These are phyloP conservation scores for Microchirus variegatus DNA, from an alignment of 2,797 vertebrate genomes.

Conservation along the genomic window DNA sequence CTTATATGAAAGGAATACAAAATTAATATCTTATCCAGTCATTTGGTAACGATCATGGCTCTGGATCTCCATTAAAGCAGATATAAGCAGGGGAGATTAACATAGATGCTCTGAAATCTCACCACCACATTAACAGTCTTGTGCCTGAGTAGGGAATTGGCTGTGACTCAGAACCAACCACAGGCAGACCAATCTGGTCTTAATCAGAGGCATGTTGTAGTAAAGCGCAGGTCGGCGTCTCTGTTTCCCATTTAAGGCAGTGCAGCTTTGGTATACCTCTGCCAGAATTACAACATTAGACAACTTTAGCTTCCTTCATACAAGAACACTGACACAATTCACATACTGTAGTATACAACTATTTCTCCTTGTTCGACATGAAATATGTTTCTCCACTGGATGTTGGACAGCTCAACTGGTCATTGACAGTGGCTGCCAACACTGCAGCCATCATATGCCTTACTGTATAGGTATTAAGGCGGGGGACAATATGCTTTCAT, in stretches of 20 bases:
- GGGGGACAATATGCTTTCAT: too few relatives aligned
- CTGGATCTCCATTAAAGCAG: constrained; percentile 9
- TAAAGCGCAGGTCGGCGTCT: constrained; percentile 75
- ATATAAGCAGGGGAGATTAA: constrained; percentile 27
- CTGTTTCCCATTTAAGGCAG: constrained; percentile 86
- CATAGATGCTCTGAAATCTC: constrained; percentile 44
- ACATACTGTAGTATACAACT: constrained; percentile 27
- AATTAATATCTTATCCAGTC: constrained; percentile 5
- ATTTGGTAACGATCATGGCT: constrained; percentile 6
- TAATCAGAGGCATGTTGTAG: constrained; percentile 82
- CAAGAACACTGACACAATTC: constrained; percentile 68
- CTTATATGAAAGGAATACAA: constrained; percentile 11
- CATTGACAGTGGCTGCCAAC: constrained; percentile 1
- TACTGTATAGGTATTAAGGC: not conserved
- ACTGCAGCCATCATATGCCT: not conserved
- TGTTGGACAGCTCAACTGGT: constrained; percentile 12
- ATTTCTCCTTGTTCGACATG: constrained; percentile 33
- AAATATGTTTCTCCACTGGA: constrained; percentile 15
- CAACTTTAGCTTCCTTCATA: constrained; percentile 63
- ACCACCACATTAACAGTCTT: constrained; percentile 47
- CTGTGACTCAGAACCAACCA: constrained; percentile 67
- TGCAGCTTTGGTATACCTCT: constrained; percentile 66
- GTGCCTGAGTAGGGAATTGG: constrained; percentile 71
- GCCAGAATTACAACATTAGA: constrained; percentile 71
- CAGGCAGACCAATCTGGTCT: constrained; percentile 77